Base-by-base conservation (phyloP, 2,888 invertebrate genomes). In the Chalcosyrphus nemorum region DNA sequence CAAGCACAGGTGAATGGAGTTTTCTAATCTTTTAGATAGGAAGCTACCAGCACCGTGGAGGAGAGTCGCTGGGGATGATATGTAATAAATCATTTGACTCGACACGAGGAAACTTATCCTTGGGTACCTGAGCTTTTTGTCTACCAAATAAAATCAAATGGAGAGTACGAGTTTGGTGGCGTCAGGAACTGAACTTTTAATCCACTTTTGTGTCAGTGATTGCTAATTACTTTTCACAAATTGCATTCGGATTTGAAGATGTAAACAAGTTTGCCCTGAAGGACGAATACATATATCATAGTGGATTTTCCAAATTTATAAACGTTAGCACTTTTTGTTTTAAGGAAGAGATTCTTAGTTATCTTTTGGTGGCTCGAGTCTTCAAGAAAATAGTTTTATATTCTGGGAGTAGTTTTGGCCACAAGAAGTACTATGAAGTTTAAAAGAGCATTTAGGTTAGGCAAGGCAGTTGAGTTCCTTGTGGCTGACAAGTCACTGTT, bases 21-120 rank as follows among this genome's bases (percentile, higher is more conserved):
- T 76, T 71, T 65, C 35, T 59, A 76, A 81, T 74, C 45, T 74
- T 35, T 74, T 45, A 54, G 43, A 32, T 5, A n/a, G 41, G n/a
- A 29, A 15, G 24, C 11, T 57, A 32, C 9, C 13, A 15, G 27
- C 1, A 56, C 29, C 65, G 38, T 24, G 56, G 19, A 11, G 50
- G 50, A 15, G 41, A n/a, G n/a, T n/a, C 21, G 17, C 38, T 24
- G 6, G 11, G 63, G 50, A 50, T 81, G 81, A 81, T 70, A 56
- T 56, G 75, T 65, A 70, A 75, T 81, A 81, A 81, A 81, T 81
- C 76, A 57, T 70, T 35, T 17, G 50, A 41, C 54, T 21, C 70
- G 24, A 61, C 15, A 38, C 59, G 38, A 32, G 24, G 50, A 47
- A 63, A 38, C 63, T 38, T 68, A 24, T 63, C 17, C n/a, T 21